Percentiles rank a stretch among this genome's conserved stretches.
These are phyloP conservation scores for Sphaeridia pumilis DNA, from an alignment of 2,888 invertebrate species.

Conservation along the genomic window DNA sequence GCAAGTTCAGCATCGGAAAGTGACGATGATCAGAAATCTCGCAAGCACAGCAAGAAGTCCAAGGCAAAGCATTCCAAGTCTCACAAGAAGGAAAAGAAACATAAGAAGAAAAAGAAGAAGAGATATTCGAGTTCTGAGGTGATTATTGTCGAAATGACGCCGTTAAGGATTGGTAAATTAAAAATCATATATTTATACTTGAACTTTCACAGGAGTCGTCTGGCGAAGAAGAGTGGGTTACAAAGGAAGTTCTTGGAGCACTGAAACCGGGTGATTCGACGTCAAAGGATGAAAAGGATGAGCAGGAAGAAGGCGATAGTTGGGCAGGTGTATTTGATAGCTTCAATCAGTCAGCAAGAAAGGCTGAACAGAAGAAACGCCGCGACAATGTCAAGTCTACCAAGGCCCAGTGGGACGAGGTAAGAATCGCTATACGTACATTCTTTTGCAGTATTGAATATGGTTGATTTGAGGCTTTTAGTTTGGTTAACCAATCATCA, in stretches of 20 bases:
- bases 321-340: not conserved
- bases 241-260: constrained; percentile 12
- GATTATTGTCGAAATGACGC: not conserved
- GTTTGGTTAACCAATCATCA: too few relatives aligned
- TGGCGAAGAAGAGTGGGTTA: constrained; percentile 19
- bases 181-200: not conserved
- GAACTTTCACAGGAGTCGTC: not conserved
- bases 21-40: not conserved
- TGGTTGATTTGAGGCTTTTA: not conserved
- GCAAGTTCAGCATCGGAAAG: not conserved
- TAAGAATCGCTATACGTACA: constrained; percentile 25
- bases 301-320: not conserved
- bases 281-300: not conserved
- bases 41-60: constrained; percentile 10
- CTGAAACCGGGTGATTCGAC: not conserved
- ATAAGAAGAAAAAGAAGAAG: constrained; percentile 12
- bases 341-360: not conserved
- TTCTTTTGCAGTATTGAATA: not conserved
- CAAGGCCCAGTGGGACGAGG: constrained; percentile 10
- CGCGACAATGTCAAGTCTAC: too few relatives aligned
- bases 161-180: not conserved
- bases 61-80: constrained; percentile 9
- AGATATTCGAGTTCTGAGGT: constrained; percentile 14
- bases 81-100: constrained; percentile 16
- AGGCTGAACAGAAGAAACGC: not conserved